These are phyloP conservation scores for Myanophis thanlyinensis DNA, from an alignment of 2,113 vertebrate species.

Conservation along the genomic window DNA sequence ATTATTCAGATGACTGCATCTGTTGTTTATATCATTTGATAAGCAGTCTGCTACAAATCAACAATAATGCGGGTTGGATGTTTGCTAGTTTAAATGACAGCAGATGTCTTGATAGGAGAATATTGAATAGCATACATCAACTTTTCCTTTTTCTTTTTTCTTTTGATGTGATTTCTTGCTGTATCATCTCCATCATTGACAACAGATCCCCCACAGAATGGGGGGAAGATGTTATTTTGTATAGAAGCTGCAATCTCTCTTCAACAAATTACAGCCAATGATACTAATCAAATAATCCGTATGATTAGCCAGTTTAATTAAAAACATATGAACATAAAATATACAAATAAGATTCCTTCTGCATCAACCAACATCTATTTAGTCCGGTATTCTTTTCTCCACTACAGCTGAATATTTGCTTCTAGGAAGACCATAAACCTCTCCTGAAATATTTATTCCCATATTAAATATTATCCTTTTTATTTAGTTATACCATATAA, in stretches of 20 bases:
- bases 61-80: constrained; percentile 8
- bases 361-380: neutral
- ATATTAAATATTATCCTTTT: neutral
- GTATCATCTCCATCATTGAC: neutral
- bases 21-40: constrained; percentile 28
- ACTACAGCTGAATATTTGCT: neutral
- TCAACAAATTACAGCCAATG: neutral
- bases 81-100: constrained; percentile 15
- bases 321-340: neutral
- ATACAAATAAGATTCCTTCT: neutral
- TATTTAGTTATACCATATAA: neutral
- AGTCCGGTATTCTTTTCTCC: neutral
- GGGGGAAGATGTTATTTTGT: neutral
- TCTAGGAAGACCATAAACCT: neutral
- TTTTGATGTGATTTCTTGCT: neutral
- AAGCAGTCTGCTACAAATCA: constrained; percentile 19
- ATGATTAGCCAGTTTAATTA: constrained; percentile 11
- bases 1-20: constrained; percentile 31
- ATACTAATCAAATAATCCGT: constrained; percentile 19
- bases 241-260: neutral
- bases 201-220: neutral
- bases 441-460: neutral
- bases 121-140: rapidly evolving
- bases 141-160: neutral
- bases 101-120: neutral